Conservation (phyloP, 2,888 invertebrate species). For the Oscheius myriophilus region DNA sequence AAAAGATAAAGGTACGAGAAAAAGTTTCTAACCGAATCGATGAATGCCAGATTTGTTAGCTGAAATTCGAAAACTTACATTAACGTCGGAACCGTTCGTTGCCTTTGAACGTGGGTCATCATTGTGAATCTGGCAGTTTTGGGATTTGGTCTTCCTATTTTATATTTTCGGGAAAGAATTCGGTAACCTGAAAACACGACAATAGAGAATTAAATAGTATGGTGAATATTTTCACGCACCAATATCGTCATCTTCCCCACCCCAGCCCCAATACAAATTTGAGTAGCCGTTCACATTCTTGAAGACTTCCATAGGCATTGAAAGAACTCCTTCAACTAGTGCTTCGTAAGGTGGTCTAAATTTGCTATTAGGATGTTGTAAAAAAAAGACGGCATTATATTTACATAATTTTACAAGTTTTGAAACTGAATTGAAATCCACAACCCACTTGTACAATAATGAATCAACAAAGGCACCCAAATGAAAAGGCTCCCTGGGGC, state of each 20-base stretch:
- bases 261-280: constrained; percentile 72
- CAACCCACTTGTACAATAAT: constrained; percentile 73
- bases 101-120: constrained; percentile 74
- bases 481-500: constrained; percentile 72
- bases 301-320: constrained; percentile 72
- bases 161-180: constrained; percentile 65
- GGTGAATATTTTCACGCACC: constrained; percentile 45
- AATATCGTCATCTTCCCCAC: constrained; percentile 69
- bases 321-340: constrained; percentile 73
- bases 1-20: too few relatives aligned
- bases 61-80: constrained; percentile 60
- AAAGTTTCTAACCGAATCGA: too few relatives aligned
- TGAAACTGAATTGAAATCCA: background rate
- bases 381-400: too few relatives aligned
- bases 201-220: too few relatives aligned
- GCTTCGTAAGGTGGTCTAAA: constrained; percentile 63
- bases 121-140: constrained; percentile 75
- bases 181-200: constrained; percentile 53
- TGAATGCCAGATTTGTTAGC: too few relatives aligned
- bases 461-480: constrained; percentile 73
- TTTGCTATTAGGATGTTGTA: too few relatives aligned
- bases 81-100: constrained; percentile 67
- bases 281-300: constrained; percentile 74
- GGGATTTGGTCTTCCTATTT: constrained; percentile 68
- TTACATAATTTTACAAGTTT: too few relatives aligned